Evolutionary conservation across 2,113 vertebrate species (phyloP).

Genomic region (Laticauda laticaudata): DNA sequence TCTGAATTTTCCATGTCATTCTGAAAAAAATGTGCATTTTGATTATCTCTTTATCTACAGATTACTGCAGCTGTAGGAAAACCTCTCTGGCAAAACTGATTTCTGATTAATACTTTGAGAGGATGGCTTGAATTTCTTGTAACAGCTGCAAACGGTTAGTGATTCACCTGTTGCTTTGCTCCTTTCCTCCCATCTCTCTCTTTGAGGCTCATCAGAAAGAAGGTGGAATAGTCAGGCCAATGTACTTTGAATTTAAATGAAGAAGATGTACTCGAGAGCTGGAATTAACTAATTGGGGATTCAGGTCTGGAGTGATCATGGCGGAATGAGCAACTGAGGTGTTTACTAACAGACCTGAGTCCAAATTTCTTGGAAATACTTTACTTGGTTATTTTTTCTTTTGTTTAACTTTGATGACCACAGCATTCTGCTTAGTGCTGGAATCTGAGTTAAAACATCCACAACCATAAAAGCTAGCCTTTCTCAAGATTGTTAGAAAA

Average conservation of each 20-base stretch:
- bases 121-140: background rate
- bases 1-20: background rate
- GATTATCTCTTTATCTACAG: background rate
- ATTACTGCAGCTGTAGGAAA: background rate
- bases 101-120: background rate
- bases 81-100: background rate
- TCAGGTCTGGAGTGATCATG: no score
- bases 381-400: background rate
- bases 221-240: background rate
- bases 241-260: background rate
- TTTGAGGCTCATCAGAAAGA: background rate
- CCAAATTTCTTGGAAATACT: background rate
- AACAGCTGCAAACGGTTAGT: background rate
- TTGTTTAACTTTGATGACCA: background rate
- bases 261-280: background rate
- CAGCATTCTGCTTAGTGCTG: background rate
- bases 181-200: background rate
- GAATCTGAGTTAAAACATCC: background rate
- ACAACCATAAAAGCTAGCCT: background rate
- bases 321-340: background rate
- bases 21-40: background rate
- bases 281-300: background rate
- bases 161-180: background rate
- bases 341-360: background rate
- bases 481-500: background rate